Conservation (phyloP, 2,113 vertebrate species). For the Petromus typicus region DNA sequence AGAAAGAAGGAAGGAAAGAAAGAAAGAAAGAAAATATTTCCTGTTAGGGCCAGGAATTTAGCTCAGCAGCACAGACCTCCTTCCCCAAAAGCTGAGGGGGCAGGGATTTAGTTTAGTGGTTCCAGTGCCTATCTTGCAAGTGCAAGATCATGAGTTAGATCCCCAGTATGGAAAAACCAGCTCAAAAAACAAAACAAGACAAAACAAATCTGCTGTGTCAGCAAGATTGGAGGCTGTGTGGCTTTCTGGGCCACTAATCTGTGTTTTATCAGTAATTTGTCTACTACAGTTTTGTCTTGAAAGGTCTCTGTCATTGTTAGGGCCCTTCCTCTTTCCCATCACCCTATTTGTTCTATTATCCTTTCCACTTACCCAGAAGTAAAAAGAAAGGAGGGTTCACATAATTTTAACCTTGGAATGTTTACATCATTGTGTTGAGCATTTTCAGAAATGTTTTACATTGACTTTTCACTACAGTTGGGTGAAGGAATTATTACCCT, state of each 20-base stretch:
- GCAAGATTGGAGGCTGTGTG: background rate
- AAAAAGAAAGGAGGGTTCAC: background rate
- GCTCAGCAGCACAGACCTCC: too few relatives aligned
- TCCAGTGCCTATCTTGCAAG: too few relatives aligned
- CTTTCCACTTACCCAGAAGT: background rate
- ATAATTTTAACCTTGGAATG: background rate
- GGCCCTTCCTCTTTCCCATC: background rate
- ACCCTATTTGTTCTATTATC: background rate
- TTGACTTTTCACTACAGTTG: background rate
- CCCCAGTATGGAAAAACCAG: too few relatives aligned
- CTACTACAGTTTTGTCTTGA: background rate
- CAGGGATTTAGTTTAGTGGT: too few relatives aligned
- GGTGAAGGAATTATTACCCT: background rate
- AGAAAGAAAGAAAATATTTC: too few relatives aligned
- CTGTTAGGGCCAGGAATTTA: too few relatives aligned
- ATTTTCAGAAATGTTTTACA: slow-evolving; percentile 45
- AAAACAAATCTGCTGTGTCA: background rate
- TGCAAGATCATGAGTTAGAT: too few relatives aligned
- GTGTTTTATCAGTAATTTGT: background rate
- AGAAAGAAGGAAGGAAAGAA: too few relatives aligned
- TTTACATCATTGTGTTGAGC: background rate
- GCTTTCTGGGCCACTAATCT: background rate
- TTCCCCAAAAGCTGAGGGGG: too few relatives aligned
- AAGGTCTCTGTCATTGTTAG: background rate
- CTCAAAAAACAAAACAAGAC: too few relatives aligned